Conservation (phyloP, 2,888 invertebrate genomes). For the Steinernema hermaphroditum region DNA sequence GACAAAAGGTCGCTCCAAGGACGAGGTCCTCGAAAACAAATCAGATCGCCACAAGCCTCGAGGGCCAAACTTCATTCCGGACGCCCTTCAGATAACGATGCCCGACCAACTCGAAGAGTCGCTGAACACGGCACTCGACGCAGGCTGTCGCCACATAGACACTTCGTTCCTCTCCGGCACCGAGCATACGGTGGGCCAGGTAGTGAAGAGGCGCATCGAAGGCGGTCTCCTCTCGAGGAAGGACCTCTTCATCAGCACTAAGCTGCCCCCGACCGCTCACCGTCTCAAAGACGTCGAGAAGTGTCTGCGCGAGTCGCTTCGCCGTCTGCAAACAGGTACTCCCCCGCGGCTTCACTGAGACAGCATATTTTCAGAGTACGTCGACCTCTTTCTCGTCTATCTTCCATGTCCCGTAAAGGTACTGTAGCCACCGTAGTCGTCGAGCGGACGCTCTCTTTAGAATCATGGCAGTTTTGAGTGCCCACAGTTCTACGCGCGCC, state of each 20-base stretch:
- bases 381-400: slow-evolving; percentile 58
- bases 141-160: slow-evolving; percentile 10
- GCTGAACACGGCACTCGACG: slow-evolving; percentile 1
- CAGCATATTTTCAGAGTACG: slow-evolving; percentile 40
- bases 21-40: too few relatives aligned
- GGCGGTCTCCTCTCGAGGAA: not conserved
- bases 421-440: not conserved
- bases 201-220: slow-evolving; percentile 4
- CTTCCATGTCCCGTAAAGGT: slow-evolving; percentile 47
- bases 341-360: slow-evolving; percentile 43
- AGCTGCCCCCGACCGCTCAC: slow-evolving; percentile 6
- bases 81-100: slow-evolving; percentile 15
- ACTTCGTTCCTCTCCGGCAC: slow-evolving; percentile 16
- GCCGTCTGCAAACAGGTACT: slow-evolving; percentile 32
- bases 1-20: too few relatives aligned
- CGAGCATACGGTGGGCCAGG: slow-evolving; percentile 8
- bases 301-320: slow-evolving; percentile 16
- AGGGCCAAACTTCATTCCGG: too few relatives aligned
- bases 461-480: slow-evolving; percentile 10
- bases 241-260: slow-evolving; percentile 20
- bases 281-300: slow-evolving; percentile 20
- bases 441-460: not conserved
- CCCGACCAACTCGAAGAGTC: slow-evolving; percentile 13
- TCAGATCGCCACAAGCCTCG: too few relatives aligned
- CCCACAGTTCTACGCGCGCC: slow-evolving; percentile 26